phyloP scores from a whole-genome alignment of 2,113 vertebrate species.

The Trematocara nigrifrons region DNA sequence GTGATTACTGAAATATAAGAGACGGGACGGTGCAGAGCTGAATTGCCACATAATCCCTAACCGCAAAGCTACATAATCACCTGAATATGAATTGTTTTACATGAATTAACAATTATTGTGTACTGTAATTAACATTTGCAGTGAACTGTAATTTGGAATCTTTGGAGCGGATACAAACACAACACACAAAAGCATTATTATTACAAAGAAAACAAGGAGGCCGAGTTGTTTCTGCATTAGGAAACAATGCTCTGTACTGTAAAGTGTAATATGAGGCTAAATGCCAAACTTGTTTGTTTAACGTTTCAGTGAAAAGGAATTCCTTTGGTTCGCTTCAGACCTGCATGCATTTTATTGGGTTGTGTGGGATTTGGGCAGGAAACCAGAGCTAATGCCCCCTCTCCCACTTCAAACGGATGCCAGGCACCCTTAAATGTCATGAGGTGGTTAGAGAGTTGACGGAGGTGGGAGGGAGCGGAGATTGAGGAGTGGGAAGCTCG shows the following conservation, averaged over 20 bases:
- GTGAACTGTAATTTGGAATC: not conserved
- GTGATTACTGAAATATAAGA: constrained; percentile 43
- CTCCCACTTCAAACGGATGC: constrained; percentile 73
- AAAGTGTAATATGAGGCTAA: constrained; percentile 9
- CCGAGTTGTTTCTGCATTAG: not conserved
- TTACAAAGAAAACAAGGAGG: not conserved
- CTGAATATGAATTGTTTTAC: not conserved
- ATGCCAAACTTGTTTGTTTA: constrained; percentile 57
- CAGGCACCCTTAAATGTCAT: constrained; percentile 74
- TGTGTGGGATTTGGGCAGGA: constrained; percentile 74
- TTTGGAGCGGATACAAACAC: not conserved
- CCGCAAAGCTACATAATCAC: not conserved
- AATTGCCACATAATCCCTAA: not conserved
- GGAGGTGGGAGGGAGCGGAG: constrained; percentile 11
- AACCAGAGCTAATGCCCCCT: constrained; percentile 74
- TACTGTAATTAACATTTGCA: not conserved
- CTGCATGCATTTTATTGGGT: constrained; percentile 68
- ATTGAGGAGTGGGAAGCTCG: constrained; percentile 15
- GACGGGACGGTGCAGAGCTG: not conserved
- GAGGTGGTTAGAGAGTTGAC: constrained; percentile 63
- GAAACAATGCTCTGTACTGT: not conserved
- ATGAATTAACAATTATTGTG: not conserved
- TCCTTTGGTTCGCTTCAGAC: constrained; percentile 62
- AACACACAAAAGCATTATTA: not conserved
- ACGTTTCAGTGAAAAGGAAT: constrained; percentile 54